Percentiles rank a stretch among this genome's conserved stretches.
phyloP scores from a whole-genome alignment of 2,797 vertebrate species.

The Sebastiscus albofasciatus region DNA sequence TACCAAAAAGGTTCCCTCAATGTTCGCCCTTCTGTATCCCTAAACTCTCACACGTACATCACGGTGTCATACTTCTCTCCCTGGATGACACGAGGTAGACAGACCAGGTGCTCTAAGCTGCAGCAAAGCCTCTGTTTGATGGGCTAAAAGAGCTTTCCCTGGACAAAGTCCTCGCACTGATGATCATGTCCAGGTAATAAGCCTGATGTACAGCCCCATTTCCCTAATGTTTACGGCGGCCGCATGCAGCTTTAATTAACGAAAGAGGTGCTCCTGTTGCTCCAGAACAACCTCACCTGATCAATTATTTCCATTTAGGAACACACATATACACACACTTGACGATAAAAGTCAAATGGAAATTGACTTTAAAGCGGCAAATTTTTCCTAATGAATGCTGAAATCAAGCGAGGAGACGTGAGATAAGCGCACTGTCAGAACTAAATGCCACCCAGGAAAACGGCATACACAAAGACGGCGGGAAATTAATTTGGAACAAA shows the following conservation, averaged over 20 bases:
- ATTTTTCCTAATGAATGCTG: constrained; percentile 54
- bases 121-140: constrained; percentile 43
- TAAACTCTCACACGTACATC: neutral
- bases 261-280: constrained; percentile 58
- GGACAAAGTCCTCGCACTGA: constrained; percentile 46
- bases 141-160: constrained; percentile 44
- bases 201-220: constrained; percentile 71
- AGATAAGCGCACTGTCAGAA: constrained; percentile 60
- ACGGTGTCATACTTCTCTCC: neutral
- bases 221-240: constrained; percentile 65
- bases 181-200: constrained; percentile 65
- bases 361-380: constrained; percentile 48
- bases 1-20: constrained; percentile 14
- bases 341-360: constrained; percentile 43
- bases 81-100: neutral
- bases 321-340: constrained; percentile 26
- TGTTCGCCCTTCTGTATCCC: neutral
- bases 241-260: constrained; percentile 75
- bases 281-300: constrained; percentile 56
- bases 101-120: constrained; percentile 15
- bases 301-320: constrained; percentile 72
- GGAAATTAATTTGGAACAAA: constrained; percentile 73
- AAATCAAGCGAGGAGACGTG: constrained; percentile 38
- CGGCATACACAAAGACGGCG: constrained; percentile 36
- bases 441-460: constrained; percentile 56